Percentiles rank a stretch among this genome's conserved stretches.
These are phyloP conservation scores for Sesia apiformis DNA, from an alignment of 2,888 invertebrate species.

Conservation along the genomic window DNA sequence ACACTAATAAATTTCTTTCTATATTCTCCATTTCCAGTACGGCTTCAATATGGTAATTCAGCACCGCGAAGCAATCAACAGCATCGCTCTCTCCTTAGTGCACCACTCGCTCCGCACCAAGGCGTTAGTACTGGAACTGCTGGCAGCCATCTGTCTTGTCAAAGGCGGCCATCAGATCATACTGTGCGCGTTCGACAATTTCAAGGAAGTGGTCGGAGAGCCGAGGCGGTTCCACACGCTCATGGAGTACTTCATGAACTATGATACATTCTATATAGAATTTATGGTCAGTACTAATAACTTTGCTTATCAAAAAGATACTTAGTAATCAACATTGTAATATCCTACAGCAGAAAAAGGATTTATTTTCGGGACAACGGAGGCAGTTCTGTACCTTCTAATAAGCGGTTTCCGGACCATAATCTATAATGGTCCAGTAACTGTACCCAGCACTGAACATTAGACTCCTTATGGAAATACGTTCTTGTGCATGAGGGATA, in stretches of 20 bases:
- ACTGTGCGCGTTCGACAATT: conserved; percentile 96
- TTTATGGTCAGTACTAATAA: conserved; percentile 85
- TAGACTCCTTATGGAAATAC: too few relatives aligned
- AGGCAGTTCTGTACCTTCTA: too few relatives aligned
- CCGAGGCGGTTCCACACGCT: conserved; percentile 97
- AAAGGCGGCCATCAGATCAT: conserved; percentile 99
- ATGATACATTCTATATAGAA: conserved; percentile 97
- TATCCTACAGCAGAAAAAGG: too few relatives aligned
- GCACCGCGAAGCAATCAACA: conserved; percentile 98
- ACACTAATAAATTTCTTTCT: neutral
- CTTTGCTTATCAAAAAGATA: neutral
- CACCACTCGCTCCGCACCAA: conserved; percentile 98
- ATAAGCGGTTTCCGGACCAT: too few relatives aligned
- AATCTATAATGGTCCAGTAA: too few relatives aligned
- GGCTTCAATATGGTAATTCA: conserved; percentile 99
- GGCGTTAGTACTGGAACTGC: conserved; percentile 94
- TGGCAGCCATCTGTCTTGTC: conserved; percentile 98
- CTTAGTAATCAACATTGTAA: too few relatives aligned
- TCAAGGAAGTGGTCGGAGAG: conserved; percentile 89
- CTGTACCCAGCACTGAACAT: too few relatives aligned
- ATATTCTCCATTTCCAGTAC: conserved; percentile 77
- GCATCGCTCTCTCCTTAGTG: conserved; percentile 96
- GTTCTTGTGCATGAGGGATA: too few relatives aligned
- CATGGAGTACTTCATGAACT: conserved; percentile 97
- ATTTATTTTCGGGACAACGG: too few relatives aligned